These are phyloP conservation scores for Plebejus argus DNA, from an alignment of 2,888 invertebrate genomes.

Conservation along the genomic window DNA sequence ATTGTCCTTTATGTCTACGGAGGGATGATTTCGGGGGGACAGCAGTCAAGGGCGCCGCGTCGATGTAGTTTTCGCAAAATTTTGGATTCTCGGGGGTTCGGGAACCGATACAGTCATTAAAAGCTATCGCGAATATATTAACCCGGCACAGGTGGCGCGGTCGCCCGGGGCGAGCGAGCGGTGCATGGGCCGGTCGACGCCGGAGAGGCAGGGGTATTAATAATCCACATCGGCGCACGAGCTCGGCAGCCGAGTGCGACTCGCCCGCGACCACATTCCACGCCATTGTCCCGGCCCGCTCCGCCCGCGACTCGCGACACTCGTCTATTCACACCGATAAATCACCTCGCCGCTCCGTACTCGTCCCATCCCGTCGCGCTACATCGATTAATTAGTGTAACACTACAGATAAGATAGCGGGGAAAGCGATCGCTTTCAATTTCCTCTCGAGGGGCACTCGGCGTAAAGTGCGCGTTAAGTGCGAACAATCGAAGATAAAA, in stretches of 20 bases:
- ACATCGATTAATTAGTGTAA: slow-evolving; percentile 80
- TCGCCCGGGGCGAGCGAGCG: slow-evolving; percentile 63
- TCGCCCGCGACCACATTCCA: slow-evolving; percentile 77
- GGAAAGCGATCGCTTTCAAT: slow-evolving; percentile 81
- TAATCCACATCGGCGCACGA: slow-evolving; percentile 78
- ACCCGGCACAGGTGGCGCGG: slow-evolving; percentile 67
- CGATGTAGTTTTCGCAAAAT: slow-evolving; percentile 59
- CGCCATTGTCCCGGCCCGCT: slow-evolving; percentile 72
- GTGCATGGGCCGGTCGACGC: slow-evolving; percentile 62
- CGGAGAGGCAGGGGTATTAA: slow-evolving; percentile 72
- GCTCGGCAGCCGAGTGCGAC: slow-evolving; percentile 54
- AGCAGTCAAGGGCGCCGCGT: slow-evolving; percentile 49
- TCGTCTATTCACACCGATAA: slow-evolving; percentile 78
- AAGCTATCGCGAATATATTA: slow-evolving; percentile 62
- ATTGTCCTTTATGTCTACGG: slow-evolving; percentile 63
- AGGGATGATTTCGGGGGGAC: slow-evolving; percentile 62
- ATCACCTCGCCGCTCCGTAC: slow-evolving; percentile 68
- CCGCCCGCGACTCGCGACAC: slow-evolving; percentile 77
- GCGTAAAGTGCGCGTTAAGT: slow-evolving; percentile 80
- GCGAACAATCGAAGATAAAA: slow-evolving; percentile 81
- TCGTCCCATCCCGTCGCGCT: slow-evolving; percentile 67
- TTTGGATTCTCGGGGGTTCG: slow-evolving; percentile 42
- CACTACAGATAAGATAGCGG: slow-evolving; percentile 78
- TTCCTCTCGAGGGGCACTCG: slow-evolving; percentile 79
- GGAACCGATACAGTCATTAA: slow-evolving; percentile 55